Base-by-base conservation (phyloP, 2,888 invertebrate genomes). In the Tetheella fluctuosa region DNA sequence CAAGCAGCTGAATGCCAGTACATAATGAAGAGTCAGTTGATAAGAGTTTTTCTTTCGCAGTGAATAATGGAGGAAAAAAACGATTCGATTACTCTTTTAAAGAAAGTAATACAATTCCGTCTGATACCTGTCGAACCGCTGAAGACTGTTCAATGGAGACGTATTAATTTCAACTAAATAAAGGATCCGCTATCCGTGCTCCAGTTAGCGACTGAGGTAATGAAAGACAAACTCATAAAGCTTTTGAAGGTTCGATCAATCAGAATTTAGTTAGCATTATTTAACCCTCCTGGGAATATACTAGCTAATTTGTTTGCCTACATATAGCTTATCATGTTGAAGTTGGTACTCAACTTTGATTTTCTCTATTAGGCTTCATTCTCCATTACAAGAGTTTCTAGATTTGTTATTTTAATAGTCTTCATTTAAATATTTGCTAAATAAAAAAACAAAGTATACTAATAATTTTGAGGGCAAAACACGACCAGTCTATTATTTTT, bases 211-310 rank as follows among this genome's bases (percentile, higher is more conserved):
- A 20, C 48, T 39, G n/a, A n/a, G 4, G 48, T 20, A 20, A 20
- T 20, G 10, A 48, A 48, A 48, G 17, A 48, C 48, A 48, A 48
- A 48, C 48, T 48, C 20, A 48, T 48, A 10, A 48, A 48, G 48
- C 48, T 48, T 48, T 48, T 48, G 48, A 48, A 10, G 48, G 17
- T 20, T 20, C 48, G 48, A 48, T 48, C 48, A 48, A 48, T 48
- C 20, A 48, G 48, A 48, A 48, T 48, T 17, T 8, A 20, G 20
- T 48, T 17, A 48, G 20, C n/a, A 10, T 48, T 48, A 48, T 48
- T 48, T 20, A 48, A 48, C 48, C 20, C 48, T 48, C 48, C 3
- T 10, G 48, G 20, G 48, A 7, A 10, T 48, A 8, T n/a, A n/a
- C 7, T 8, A 20, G 8, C 48, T 48, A 48, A 48, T 48, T 48